Evolutionary conservation across 2,113 vertebrate species (phyloP).

Genomic region (Pollachius pollachius): DNA sequence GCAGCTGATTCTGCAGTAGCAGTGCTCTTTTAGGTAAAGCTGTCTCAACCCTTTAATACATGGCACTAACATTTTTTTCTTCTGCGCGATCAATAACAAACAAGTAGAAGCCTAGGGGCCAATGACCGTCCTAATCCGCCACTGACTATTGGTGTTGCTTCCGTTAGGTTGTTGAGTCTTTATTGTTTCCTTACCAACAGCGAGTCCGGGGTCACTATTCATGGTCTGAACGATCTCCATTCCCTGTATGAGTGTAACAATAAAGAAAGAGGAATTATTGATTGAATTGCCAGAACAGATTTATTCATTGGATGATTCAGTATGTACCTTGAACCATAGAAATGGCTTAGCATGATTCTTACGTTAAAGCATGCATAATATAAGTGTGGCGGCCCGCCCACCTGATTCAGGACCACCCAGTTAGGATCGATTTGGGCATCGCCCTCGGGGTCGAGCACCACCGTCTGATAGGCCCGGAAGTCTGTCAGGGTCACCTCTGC

Average conservation of each 20-base stretch:
- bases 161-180: neutral
- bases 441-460: conserved; percentile 95
- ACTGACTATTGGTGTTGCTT: no score
- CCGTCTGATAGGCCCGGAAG: conserved; percentile 97
- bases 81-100: no score
- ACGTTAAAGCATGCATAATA: no score
- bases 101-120: no score
- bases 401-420: conserved; percentile 98
- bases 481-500: conserved; percentile 96
- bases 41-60: no score
- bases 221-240: conserved; percentile 99
- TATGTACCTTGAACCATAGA: no score
- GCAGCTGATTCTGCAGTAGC: neutral
- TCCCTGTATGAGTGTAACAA: conserved; percentile 73
- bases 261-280: neutral
- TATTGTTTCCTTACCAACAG: conserved; percentile 83
- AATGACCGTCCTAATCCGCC: no score
- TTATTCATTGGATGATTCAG: no score
- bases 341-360: no score
- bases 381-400: conserved; percentile 30
- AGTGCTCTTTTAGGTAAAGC: no score
- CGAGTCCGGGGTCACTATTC: conserved; percentile 98
- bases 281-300: neutral
- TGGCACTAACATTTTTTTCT: no score
- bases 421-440: conserved; percentile 98